Conservation (phyloP, 2,888 invertebrate genomes). For the Hecatera dysodea region DNA sequence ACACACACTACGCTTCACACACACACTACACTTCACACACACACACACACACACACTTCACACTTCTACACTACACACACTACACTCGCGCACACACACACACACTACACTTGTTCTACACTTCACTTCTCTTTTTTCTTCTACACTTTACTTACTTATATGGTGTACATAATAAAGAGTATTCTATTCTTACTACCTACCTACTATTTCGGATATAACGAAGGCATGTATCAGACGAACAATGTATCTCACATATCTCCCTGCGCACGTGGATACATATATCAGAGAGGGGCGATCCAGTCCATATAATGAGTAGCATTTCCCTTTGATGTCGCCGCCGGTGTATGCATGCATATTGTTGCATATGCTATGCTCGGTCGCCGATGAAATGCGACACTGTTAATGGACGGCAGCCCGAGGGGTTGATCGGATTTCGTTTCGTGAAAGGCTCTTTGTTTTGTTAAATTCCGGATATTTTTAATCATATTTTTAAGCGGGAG, state of each 20-base stretch:
- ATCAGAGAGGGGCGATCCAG: slow-evolving; percentile 2
- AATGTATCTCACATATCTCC: slow-evolving; percentile 6
- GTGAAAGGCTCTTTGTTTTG: slow-evolving; percentile 10
- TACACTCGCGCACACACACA: too few species aligned
- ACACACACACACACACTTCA: too few species aligned
- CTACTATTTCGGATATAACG: not conserved
- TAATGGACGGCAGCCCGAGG: slow-evolving; percentile 4
- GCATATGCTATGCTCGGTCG: slow-evolving; percentile 32
- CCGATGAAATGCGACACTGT: slow-evolving; percentile 32
- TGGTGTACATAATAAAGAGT: too few species aligned
- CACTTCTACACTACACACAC: too few species aligned
- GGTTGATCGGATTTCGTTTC: slow-evolving; percentile 32
- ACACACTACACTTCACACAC: too few species aligned
- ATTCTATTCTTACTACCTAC: too few species aligned
- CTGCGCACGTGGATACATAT: not conserved
- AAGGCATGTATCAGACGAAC: not conserved
- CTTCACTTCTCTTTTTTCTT: too few species aligned
- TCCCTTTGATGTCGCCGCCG: slow-evolving; percentile 53
- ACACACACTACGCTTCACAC: too few species aligned
- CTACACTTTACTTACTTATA: too few species aligned
- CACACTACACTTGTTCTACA: too few species aligned
- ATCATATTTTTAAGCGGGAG: slow-evolving; percentile 3
- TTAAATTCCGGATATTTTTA: slow-evolving; percentile 29
- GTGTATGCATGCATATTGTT: slow-evolving; percentile 4
- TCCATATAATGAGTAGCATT: slow-evolving; percentile 34